Base-by-base conservation (phyloP, 2,113 vertebrate genomes). In the Formicarius rufipectus region DNA sequence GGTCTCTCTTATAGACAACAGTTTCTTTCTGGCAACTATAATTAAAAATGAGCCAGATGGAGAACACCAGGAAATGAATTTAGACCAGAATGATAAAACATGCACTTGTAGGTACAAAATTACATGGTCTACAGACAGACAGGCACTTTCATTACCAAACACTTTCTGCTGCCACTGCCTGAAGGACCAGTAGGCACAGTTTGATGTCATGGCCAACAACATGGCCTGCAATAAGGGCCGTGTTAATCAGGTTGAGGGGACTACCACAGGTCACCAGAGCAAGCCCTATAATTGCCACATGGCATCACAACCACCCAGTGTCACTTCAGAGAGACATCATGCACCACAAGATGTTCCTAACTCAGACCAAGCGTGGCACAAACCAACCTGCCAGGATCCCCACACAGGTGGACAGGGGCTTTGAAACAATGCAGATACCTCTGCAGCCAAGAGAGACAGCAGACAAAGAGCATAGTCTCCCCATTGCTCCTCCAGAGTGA, bases 371-470 rank as follows among this genome's bases (percentile, higher is more conserved):
- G 42, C 1, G 1, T 1, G 4, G 62, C 13, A 53, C 82, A 27
- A 47, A 72, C 10, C 9, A n/a, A 40, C 28, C 33, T 21, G 7
- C 15, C 31, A 3, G 4, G 14, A n/a, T n/a, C 40, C 31, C 28
- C 3, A 5, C 2, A 0, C 0, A 3, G 30, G 10, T 11, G 6
- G 52, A 39, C 2, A 2, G 10, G 7, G 22, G 45, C 42, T 84
- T 63, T 4, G 4, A 45, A 87, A 71, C 2, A 58, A 67, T 2
- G 1, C 35, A 37, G 42, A 35, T 5, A 2, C 21, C 47, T 84
- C 35, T 68, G 49, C 6, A 81, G 55, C 42, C 25, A 16, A 71
- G 81, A 45, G 14, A 84, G 4, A 47, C 0, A 3, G 68, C 50
- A 81, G 13, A 62, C 8, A 55, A 92, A 74, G 33, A 60, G 25